phyloP scores from a whole-genome alignment of 2,797 vertebrate species.

The Poeciliopsis paucimaculata region DNA sequence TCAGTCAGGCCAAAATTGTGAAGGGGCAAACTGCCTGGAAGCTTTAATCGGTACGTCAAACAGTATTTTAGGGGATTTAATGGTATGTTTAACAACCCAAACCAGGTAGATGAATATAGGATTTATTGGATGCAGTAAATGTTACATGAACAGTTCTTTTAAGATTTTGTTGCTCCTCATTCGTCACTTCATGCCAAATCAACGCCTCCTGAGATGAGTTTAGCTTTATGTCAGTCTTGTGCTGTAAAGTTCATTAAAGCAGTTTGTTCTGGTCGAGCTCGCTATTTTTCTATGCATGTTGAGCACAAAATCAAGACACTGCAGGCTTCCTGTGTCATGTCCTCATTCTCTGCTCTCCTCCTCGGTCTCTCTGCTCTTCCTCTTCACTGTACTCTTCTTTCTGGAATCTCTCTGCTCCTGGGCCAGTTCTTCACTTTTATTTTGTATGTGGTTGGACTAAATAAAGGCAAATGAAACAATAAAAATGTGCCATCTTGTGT shows the following conservation, averaged over 20 bases:
- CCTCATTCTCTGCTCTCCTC: slow-evolving; percentile 66
- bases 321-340: slow-evolving; percentile 53
- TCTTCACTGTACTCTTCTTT: slow-evolving; percentile 77
- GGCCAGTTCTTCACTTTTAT: slow-evolving; percentile 80
- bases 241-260: neutral
- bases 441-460: slow-evolving; percentile 80
- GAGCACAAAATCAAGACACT: slow-evolving; percentile 21
- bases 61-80: neutral
- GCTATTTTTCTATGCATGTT: slow-evolving; percentile 50
- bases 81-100: neutral
- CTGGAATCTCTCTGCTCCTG: slow-evolving; percentile 75
- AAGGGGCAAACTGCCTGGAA: neutral
- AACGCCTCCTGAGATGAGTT: neutral
- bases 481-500: slow-evolving; percentile 46
- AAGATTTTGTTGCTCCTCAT: neutral
- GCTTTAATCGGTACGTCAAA: neutral
- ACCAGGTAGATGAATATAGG: neutral
- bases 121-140: neutral
- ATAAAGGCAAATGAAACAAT: slow-evolving; percentile 63
- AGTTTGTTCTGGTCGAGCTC: slow-evolving; percentile 28
- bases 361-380: slow-evolving; percentile 74
- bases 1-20: neutral
- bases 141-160: neutral
- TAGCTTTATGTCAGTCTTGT: neutral
- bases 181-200: neutral